Evolutionary conservation across 2,113 vertebrate species (phyloP), one percentile per base, ranked within the genome.

Genomic region (Boulengeromyrus knoepffleri): DNA sequence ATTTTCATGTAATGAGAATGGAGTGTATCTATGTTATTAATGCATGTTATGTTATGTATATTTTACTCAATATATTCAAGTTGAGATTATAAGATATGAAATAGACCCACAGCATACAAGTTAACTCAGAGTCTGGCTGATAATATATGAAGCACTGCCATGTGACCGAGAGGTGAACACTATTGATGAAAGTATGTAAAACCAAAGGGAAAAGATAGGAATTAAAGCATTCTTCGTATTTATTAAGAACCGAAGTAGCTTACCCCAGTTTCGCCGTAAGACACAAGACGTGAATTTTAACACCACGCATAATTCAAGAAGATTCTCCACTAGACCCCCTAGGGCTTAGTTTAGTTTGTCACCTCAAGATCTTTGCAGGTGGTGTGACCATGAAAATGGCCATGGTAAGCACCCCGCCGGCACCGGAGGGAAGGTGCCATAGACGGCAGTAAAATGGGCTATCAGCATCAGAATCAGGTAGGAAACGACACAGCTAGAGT

Each of bases 391-490:
- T 96, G 96, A 95, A 95, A 95, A 96, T 96, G 96, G 95, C 94
- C 94, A 85, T 94, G 95, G 94, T 90, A 89, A 93, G 91, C 91
- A 77, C 88, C 95, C 95, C 92, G 95, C 93, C 49, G 92, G 53
- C 93, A 42, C 58, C 45, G 53, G 87, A 94, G 93, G 95, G 94
- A 94, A 92, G 91, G 93, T 88, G 88, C 92, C 90, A 92, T 94
- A 92, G 46, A 90, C 92, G 92, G 45, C 89, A 89, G 93, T 95
- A 95, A 96, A 95, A 93, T 93, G 94, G 95, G 91, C 91, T 93
- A 96, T 97, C 95, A 96, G 94, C 96, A 97, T 96, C 94, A 96
- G 94, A 97, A 97, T 95, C 90, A 89, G 92, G 90, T 89, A 94
- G 96, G 96, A 97, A 96, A 96, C 95, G 92, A 93, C 94, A 89